Base-by-base conservation (phyloP, 2,113 vertebrate species). In the Eupsittula cactorum region DNA sequence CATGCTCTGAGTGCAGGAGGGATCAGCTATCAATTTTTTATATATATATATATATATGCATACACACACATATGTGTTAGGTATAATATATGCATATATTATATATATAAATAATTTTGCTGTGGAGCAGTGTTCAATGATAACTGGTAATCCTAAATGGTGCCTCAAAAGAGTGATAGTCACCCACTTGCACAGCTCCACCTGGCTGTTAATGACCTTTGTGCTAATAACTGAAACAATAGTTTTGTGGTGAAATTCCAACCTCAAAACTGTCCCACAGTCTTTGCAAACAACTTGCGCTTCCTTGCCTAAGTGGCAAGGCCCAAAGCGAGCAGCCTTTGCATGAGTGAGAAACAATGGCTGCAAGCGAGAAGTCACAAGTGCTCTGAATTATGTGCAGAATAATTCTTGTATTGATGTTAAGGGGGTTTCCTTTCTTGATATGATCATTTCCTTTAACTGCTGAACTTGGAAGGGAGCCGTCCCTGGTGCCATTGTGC, bases 401-500 rank as follows among this genome's bases (percentile, higher is more conserved):
- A 88, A 82, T 90, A 85, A 85, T 95, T 71, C 69, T 84, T 4
- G 0, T 74, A 81, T 75, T 93, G 94, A 86, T 88, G 83, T 83
- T 81, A 76, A 76, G 88, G 94, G 69, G 73, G 88, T 94, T 95
- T 96, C 89, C 95, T 92, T 71, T 93, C 86, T 46, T 27, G 69
- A 93, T 68, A 91, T 4, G 91, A 93, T 96, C 53, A 70, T 95
- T 96, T 97, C 95, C 95, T 95, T 31, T 65, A 90, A 46, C 64
- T 90, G 88, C 95, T 86, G 94, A 15, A 55, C 80, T 94, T 95
- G 95, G 91, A 96, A 53, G 29, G 78, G 46, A 93, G 86, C 94
- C 80, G 13, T 49, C 59, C 69, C 78, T 74, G 2, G 31, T 29
- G 76, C 59, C 90, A 23, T 1, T 77, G 71, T n/a, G 63, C 87